These are phyloP conservation scores for Columbina picui DNA, from an alignment of 2,113 vertebrate species.

Conservation along the genomic window DNA sequence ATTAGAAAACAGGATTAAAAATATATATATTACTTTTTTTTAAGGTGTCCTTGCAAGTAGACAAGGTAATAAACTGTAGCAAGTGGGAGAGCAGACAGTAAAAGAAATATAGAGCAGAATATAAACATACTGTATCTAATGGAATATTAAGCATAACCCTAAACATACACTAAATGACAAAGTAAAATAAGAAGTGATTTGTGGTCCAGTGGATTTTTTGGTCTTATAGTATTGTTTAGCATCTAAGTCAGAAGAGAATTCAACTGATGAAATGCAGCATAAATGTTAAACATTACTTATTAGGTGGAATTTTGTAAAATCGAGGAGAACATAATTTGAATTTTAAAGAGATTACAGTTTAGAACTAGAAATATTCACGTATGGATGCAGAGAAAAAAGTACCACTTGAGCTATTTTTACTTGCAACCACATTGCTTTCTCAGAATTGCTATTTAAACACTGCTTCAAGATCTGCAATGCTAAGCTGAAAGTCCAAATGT, in stretches of 20 bases:
- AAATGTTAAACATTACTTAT: background rate
- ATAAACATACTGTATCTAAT: background rate
- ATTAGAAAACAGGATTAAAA: background rate
- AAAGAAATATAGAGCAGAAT: background rate
- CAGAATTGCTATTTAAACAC: background rate
- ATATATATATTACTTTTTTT: rapidly evolving
- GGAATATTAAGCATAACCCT: background rate
- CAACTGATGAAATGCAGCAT: background rate
- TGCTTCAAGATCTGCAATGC: background rate
- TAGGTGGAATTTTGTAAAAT: background rate
- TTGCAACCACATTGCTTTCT: background rate
- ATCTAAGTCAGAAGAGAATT: background rate
- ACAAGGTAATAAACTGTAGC: background rate
- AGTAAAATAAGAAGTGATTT: background rate
- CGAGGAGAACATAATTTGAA: background rate
- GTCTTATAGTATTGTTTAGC: background rate
- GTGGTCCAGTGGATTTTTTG: background rate
- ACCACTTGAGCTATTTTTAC: background rate
- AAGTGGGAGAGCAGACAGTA: background rate
- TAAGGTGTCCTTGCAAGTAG: background rate
- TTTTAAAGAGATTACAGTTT: background rate
- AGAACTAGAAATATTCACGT: background rate
- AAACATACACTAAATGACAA: background rate
- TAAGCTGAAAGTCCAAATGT: background rate
- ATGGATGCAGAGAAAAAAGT: background rate